Percentiles rank a stretch among this genome's conserved stretches.
phyloP scores from a whole-genome alignment of 2,888 invertebrate species.

The Baronia brevicornis region DNA sequence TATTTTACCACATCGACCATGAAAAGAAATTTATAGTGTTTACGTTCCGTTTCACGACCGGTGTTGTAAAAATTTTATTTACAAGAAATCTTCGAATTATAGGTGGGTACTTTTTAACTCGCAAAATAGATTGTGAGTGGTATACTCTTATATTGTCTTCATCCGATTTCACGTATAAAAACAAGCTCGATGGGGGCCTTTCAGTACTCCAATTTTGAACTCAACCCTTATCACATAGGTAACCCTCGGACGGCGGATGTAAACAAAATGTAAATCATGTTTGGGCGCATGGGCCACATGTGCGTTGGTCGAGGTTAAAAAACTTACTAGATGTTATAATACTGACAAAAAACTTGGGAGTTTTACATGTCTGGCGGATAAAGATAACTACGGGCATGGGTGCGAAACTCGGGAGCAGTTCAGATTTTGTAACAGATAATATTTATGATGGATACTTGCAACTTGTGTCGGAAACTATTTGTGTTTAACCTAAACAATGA shows the following conservation, averaged over 20 bases:
- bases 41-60: conserved; percentile 10
- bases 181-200: conserved; percentile 12
- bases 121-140: neutral
- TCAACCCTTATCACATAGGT: conserved; percentile 35
- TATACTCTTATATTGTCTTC: conserved; percentile 1
- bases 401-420: conserved; percentile 22
- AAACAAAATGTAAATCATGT: conserved; percentile 56
- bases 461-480: too few relatives aligned
- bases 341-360: conserved; percentile 34
- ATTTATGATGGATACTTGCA: neutral
- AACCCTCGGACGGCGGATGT: conserved; percentile 59
- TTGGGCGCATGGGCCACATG: conserved; percentile 43
- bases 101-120: neutral
- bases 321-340: conserved; percentile 32
- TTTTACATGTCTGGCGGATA: conserved; percentile 38
- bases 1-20: conserved; percentile 14
- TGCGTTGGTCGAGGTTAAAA: conserved; percentile 47
- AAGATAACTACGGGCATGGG: conserved; percentile 31
- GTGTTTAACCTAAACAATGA: too few relatives aligned
- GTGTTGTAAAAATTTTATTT: conserved; percentile 12
- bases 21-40: conserved; percentile 14
- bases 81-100: conserved; percentile 1
- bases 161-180: conserved; percentile 8
- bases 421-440: conserved; percentile 9
- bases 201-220: conserved; percentile 24